A percentile compares a stretch with the other conserved stretches of the same genome.
Conservation (phyloP, 35 echinoderm and acorn worm species). For the Eucidaris tribuloides region DNA sequence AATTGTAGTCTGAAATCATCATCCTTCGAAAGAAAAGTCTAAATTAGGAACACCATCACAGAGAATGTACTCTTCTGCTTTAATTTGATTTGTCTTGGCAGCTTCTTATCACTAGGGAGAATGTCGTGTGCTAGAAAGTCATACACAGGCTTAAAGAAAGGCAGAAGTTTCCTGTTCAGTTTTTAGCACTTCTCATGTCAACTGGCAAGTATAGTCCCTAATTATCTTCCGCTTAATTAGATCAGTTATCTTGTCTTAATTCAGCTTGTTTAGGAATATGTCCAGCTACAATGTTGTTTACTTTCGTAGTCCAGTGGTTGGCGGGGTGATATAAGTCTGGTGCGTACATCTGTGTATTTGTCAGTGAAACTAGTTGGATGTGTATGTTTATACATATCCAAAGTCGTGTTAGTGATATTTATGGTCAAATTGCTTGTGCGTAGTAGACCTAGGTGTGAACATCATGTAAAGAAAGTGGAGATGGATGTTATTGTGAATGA, state of each 20-base stretch:
- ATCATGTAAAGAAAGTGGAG: no score
- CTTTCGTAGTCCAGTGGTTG: conserved; percentile 10
- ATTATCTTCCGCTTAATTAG: conserved; percentile 40
- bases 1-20: conserved; percentile 18
- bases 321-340: not conserved
- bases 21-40: conserved; percentile 8
- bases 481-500: no score
- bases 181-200: conserved; percentile 29
- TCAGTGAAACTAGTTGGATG: no score
- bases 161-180: conserved; percentile 16
- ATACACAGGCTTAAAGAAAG: conserved; percentile 28
- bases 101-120: conserved; percentile 8
- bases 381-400: no score
- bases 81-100: not conserved
- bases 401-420: no score
- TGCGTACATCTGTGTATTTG: conserved; percentile 2
- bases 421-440: no score
- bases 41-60: conserved; percentile 48
- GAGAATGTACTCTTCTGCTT: conserved; percentile 29
- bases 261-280: conserved; percentile 48
- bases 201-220: conserved; percentile 44
- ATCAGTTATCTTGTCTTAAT: conserved; percentile 33
- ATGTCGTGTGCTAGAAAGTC: conserved; percentile 31
- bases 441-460: no score
- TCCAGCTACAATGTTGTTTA: conserved; percentile 9